Base-by-base conservation (phyloP, 2,113 vertebrate species). In the Sturnira hondurensis region DNA sequence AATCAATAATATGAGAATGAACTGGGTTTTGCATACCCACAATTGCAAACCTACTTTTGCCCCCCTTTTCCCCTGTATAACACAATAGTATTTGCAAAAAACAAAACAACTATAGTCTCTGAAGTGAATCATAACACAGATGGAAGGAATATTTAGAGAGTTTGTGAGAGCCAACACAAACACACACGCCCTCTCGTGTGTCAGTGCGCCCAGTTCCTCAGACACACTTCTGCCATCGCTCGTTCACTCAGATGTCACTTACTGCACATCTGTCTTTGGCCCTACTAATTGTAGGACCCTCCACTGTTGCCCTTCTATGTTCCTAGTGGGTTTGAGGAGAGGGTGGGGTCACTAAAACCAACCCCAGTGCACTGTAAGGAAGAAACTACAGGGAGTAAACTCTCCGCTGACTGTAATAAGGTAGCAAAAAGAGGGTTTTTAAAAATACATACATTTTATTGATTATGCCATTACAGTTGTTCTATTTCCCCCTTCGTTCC, bases 51-150 rank as follows among this genome's bases (percentile, higher is more conserved):
- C 26, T 74, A 45, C 26, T 74, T 47, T 74, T 74, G 41, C 7
- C 41, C 24, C 14, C 28, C 7, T 43, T 7, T 7, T 7, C 16
- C 26, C 0, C 43, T 45, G 17, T 26, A 81, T 38, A 85, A 85
- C 15, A 73, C 13, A 89, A 20, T 5, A 38, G 67, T 38, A 77
- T 87, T 78, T 86, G 71, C 85, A 96, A 67, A 91, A 96, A 50
- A 86, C 73, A 31, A 31, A 63, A 63, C 81, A 71, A 81, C 43
- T 63, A 58, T 45, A 68, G 61, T 52, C 52, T 85, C 56, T 91
- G 58, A 86, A 91, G n/a, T 85, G 10, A 87, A 90, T 89, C 47
- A 70, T 82, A 76, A 91, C 36, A 88, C 41, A 78, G 89, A 61
- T 14, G 31, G 86, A 52, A 88, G 52, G n/a, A 31, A 52, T 89